Conservation (phyloP, 2,888 invertebrate genomes). For the Macropis europaea region DNA sequence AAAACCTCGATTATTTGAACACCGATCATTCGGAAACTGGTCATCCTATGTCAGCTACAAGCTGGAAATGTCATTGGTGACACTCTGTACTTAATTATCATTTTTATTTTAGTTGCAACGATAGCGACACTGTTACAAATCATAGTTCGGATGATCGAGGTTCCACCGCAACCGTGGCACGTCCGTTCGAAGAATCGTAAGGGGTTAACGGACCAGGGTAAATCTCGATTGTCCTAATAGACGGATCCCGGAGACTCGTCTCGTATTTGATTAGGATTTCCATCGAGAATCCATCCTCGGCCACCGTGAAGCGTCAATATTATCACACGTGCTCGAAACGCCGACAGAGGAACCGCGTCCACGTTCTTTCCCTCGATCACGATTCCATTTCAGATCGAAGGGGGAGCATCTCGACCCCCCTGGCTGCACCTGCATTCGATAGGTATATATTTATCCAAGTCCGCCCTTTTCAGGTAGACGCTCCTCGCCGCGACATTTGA, state of each 20-base stretch:
- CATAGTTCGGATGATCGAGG: too few species aligned
- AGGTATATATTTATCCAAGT: conserved; percentile 59
- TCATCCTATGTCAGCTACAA: too few species aligned
- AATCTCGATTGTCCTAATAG: background rate
- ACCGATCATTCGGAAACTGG: too few species aligned
- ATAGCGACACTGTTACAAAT: too few species aligned
- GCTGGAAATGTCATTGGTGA: too few species aligned
- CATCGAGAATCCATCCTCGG: conserved; percentile 35
- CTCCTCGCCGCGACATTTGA: conserved; percentile 54
- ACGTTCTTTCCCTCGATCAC: conserved; percentile 39
- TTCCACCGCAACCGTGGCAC: too few species aligned
- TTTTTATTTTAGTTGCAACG: too few species aligned
- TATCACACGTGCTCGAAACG: conserved; percentile 69
- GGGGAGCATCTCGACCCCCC: conserved; percentile 10
- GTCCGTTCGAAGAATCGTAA: too few species aligned
- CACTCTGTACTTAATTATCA: too few species aligned
- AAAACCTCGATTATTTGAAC: too few species aligned
- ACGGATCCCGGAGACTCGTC: conserved; percentile 40
- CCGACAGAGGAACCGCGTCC: conserved; percentile 57
- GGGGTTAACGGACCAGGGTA: too few species aligned
- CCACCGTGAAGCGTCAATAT: conserved; percentile 64
- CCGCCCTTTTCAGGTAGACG: conserved; percentile 65
- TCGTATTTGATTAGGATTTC: conserved; percentile 67
- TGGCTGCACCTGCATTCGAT: conserved; percentile 57
- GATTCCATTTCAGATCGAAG: conserved; percentile 49